phyloP scores from a whole-genome alignment of 2,797 vertebrate genomes.

The Adrianichthys oophorus region DNA sequence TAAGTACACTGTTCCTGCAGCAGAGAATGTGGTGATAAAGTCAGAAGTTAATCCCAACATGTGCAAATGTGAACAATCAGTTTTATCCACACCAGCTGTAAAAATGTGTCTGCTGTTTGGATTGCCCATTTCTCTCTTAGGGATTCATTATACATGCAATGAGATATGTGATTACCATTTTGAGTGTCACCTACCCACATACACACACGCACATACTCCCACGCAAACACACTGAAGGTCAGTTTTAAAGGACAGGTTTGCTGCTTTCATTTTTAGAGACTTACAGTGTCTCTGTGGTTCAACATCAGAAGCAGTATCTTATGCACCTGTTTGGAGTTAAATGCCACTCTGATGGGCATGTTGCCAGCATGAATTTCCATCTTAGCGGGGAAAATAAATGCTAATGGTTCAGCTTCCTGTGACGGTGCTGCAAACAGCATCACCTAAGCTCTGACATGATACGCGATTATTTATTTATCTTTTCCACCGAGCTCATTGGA shows the following conservation, averaged over 20 bases:
- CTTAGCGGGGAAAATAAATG: constrained; percentile 54
- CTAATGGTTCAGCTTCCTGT: constrained; percentile 44
- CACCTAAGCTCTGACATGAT: constrained; percentile 54
- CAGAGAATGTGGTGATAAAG: constrained; percentile 19
- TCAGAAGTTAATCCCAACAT: constrained; percentile 14
- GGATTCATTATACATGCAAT: constrained; percentile 72
- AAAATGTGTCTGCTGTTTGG: constrained; percentile 45
- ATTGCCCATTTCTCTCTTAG: constrained; percentile 47
- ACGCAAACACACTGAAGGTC: constrained; percentile 46
- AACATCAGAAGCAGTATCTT: constrained; percentile 46
- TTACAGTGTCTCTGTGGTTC: constrained; percentile 38
- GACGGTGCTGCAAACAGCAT: constrained; percentile 44
- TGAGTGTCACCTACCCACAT: constrained; percentile 44
- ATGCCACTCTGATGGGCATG: constrained; percentile 45
- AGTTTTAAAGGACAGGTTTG: constrained; percentile 60
- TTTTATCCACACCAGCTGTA: constrained; percentile 26
- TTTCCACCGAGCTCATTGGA: constrained; percentile 41
- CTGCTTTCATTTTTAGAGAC: constrained; percentile 46
- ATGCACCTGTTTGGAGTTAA: constrained; percentile 61
- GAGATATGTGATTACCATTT: constrained; percentile 72
- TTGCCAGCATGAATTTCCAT: constrained; percentile 50
- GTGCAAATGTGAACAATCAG: constrained; percentile 30
- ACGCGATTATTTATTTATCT: constrained; percentile 48
- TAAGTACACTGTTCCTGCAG: constrained; percentile 7
- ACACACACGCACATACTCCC: constrained; percentile 32